Evolutionary conservation across 2,888 invertebrate genomes (phyloP).

Genomic region (Eristalinus sepulchralis): DNA sequence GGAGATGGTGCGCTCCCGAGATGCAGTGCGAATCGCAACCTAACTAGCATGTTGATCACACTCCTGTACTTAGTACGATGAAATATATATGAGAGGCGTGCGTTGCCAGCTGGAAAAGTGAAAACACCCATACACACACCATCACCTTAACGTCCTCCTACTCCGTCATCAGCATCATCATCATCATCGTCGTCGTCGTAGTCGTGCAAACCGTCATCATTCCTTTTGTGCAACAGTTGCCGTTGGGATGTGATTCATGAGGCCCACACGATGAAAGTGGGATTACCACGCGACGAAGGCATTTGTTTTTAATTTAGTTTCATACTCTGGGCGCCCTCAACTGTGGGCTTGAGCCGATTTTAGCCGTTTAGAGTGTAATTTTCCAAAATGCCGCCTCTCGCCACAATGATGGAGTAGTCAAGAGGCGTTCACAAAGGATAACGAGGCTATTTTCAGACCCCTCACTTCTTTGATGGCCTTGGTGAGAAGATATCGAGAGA

Average conservation of each 20-base stretch:
- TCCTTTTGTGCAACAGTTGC: constrained; percentile 50
- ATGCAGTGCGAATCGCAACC: constrained; percentile 34
- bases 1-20: constrained; percentile 34
- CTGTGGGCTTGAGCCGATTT: constrained; percentile 45
- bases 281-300: constrained; percentile 65
- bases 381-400: constrained; percentile 49
- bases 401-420: constrained; percentile 47
- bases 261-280: constrained; percentile 60
- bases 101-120: constrained; percentile 30
- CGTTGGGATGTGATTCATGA: constrained; percentile 58
- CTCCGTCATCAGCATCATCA: constrained; percentile 41
- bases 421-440: constrained; percentile 29
- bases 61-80: constrained; percentile 62
- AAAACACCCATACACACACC: constrained; percentile 46
- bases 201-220: background rate
- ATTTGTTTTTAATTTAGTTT: constrained; percentile 63
- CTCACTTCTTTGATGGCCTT: constrained; percentile 38
- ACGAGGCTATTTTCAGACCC: constrained; percentile 39
- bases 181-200: constrained; percentile 24
- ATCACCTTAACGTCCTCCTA: constrained; percentile 33
- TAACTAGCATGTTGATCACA: constrained; percentile 59
- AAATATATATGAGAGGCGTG: constrained; percentile 50
- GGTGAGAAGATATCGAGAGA: background rate
- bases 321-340: constrained; percentile 10
- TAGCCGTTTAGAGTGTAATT: constrained; percentile 52